phyloP scores from a whole-genome alignment of 2,797 vertebrate genomes.

The Urophycis tenuis region DNA sequence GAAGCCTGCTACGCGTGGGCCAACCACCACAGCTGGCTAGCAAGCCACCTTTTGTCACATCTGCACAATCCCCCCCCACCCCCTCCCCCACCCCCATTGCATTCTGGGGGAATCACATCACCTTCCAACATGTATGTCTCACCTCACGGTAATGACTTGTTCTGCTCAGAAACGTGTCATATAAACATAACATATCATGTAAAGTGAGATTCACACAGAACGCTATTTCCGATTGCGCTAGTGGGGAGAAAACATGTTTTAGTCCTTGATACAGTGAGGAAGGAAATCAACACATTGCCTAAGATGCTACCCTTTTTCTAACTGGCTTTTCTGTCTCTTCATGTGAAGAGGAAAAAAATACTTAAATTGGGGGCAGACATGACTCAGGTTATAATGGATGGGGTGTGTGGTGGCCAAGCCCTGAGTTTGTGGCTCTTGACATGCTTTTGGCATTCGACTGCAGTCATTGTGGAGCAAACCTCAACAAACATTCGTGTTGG shows the following conservation, averaged over 20 bases:
- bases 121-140: neutral
- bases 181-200: neutral
- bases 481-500: slow-evolving; percentile 8
- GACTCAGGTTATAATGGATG: slow-evolving; percentile 6
- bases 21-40: neutral
- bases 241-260: neutral
- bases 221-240: neutral
- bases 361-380: slow-evolving; percentile 13
- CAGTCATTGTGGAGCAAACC: slow-evolving; percentile 13
- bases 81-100: too few relatives aligned
- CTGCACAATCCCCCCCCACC: neutral
- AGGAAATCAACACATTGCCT: neutral
- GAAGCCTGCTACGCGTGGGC: neutral
- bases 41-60: neutral
- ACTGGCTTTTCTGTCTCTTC: neutral
- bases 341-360: neutral
- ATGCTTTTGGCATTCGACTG: slow-evolving; percentile 8
- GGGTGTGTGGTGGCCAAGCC: slow-evolving; percentile 4
- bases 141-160: neutral
- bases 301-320: neutral
- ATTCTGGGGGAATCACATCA: neutral
- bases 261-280: neutral
- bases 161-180: neutral
- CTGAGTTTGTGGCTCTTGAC: neutral
- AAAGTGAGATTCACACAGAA: neutral